Conservation (phyloP, 2,113 vertebrate genomes). For the Onychostruthus taczanowskii region DNA sequence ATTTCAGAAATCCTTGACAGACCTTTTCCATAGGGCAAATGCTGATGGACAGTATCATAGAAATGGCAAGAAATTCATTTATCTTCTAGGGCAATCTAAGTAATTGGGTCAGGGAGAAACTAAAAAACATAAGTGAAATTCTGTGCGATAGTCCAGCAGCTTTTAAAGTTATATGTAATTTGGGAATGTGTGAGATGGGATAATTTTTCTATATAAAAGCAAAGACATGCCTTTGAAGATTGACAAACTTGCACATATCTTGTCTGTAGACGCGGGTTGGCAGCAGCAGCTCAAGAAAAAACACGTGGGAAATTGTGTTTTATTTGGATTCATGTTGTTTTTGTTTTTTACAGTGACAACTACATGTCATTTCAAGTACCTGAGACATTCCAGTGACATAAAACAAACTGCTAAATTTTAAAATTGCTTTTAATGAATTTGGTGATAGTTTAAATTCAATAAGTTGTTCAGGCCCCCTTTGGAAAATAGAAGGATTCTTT, state of each 20-base stretch:
- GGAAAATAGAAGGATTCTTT: background rate
- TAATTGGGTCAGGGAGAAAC: background rate
- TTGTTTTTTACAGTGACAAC: background rate
- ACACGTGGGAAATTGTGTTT: background rate
- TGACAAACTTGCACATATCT: background rate
- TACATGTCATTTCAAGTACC: background rate
- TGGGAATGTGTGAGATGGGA: background rate
- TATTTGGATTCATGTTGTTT: background rate
- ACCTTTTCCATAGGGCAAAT: background rate
- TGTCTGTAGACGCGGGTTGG: background rate
- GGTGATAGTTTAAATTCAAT: background rate
- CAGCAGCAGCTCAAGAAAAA: background rate
- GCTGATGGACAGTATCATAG: background rate
- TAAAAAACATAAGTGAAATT: background rate
- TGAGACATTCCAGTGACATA: background rate
- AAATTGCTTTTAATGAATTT: background rate
- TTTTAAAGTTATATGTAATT: background rate
- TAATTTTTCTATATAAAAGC: background rate
- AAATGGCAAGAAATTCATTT: background rate
- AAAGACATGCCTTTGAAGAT: background rate
- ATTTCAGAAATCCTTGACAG: background rate
- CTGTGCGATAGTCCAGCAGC: background rate
- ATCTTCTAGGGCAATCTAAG: background rate
- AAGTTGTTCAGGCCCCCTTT: background rate
- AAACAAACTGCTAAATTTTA: background rate